Percentiles rank a stretch among this genome's conserved stretches.
Conservation (phyloP, 2,797 vertebrate genomes). For the Silurus aristotelis region DNA sequence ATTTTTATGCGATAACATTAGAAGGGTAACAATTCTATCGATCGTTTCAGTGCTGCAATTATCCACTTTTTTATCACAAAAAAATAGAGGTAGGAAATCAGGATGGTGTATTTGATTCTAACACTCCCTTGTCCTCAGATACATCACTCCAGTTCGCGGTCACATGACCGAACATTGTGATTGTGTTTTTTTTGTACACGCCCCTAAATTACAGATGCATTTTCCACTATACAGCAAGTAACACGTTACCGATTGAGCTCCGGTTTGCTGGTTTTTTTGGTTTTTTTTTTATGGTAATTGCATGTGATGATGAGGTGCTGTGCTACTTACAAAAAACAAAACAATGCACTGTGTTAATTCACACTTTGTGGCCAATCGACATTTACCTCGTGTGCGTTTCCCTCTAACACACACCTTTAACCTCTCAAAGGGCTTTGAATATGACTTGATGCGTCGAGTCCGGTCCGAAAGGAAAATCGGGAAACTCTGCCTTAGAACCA, state of each 20-base stretch:
- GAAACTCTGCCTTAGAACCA: conserved; percentile 7
- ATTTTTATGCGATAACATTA: not conserved
- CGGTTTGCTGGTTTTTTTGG: no score
- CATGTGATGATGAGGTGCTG: not conserved
- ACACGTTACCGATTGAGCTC: not conserved
- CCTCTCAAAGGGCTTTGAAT: conserved; percentile 1
- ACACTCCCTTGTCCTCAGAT: not conserved
- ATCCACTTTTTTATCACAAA: not conserved
- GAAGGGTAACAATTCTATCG: not conserved
- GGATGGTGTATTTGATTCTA: not conserved
- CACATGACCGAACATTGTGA: no score
- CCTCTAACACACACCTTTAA: not conserved
- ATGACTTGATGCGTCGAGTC: not conserved
- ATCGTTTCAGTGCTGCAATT: not conserved
- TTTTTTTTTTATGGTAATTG: conserved; percentile 2
- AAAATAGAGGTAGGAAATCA: not conserved
- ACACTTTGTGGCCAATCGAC: not conserved
- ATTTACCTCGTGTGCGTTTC: not conserved
- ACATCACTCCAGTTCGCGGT: not conserved
- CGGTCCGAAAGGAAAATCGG: not conserved
- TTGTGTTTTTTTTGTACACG: not conserved
- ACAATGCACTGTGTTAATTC: conserved; percentile 13
- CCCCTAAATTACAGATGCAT: not conserved
- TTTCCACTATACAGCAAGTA: not conserved
- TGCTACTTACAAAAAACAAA: no score